phyloP scores from a whole-genome alignment of 2,888 invertebrate genomes.

The Microctonus brassicae region DNA sequence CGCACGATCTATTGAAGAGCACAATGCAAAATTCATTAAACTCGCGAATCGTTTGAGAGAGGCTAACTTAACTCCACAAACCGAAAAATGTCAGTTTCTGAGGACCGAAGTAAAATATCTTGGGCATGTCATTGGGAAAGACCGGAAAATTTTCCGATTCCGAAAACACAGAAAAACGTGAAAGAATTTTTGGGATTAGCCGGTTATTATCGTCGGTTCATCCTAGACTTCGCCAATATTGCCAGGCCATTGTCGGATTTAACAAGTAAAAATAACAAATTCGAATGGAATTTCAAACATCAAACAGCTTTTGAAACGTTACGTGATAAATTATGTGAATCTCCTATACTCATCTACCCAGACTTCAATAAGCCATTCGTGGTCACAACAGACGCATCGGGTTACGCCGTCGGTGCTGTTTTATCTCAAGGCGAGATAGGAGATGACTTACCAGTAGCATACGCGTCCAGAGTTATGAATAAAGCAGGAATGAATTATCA shows the following conservation, averaged over 20 bases:
- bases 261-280: constrained; percentile 46
- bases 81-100: constrained; percentile 43
- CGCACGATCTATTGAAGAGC: neutral
- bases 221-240: constrained; percentile 44
- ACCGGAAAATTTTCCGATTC: constrained; percentile 36
- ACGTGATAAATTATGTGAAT: too few relatives aligned
- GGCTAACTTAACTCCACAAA: constrained; percentile 17
- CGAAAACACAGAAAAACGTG: constrained; percentile 42
- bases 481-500: too few relatives aligned
- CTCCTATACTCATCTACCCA: too few relatives aligned
- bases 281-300: too few relatives aligned
- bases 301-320: too few relatives aligned
- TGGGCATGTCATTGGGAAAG: constrained; percentile 48
- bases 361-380: too few relatives aligned
- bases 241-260: constrained; percentile 48
- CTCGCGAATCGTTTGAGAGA: constrained; percentile 11
- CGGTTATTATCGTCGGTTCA: constrained; percentile 50
- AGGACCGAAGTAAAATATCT: constrained; percentile 45
- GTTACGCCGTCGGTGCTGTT: too few relatives aligned
- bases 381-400: too few relatives aligned
- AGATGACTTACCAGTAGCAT: too few relatives aligned
- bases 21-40: neutral
- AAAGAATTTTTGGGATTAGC: constrained; percentile 47
- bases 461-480: too few relatives aligned
- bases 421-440: too few relatives aligned